A percentile compares a stretch with the other conserved stretches of the same genome.
Evolutionary conservation across 2,797 vertebrate species (phyloP).

Genomic region (Tympanoctomys barrerae): DNA sequence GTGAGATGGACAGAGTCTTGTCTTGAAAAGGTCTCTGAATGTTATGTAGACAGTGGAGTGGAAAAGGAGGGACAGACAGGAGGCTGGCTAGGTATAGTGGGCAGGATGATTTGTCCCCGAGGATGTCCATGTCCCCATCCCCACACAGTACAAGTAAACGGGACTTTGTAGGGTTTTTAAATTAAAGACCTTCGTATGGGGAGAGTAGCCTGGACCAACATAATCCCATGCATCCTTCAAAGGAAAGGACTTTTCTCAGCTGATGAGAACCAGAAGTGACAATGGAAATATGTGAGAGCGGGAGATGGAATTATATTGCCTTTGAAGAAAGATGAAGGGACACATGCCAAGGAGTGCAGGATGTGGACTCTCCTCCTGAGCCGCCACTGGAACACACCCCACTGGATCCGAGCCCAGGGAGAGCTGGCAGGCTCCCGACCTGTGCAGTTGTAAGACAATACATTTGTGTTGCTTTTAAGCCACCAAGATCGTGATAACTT

Average conservation of each 20-base stretch:
- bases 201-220: not conserved
- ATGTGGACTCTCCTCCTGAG: not conserved
- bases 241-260: not conserved
- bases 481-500: not conserved
- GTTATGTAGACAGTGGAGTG: not conserved
- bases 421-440: not conserved
- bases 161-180: not conserved
- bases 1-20: not conserved
- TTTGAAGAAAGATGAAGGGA: not conserved
- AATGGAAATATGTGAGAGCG: not conserved
- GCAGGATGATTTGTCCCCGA: not conserved
- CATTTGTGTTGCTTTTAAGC: not conserved
- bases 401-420: not conserved
- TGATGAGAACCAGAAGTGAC: not conserved
- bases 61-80: not conserved
- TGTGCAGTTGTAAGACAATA: not conserved
- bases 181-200: not conserved
- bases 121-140: no score
- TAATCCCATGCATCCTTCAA: not conserved
- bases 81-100: not conserved
- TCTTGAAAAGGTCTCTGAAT: not conserved
- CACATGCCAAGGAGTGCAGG: not conserved
- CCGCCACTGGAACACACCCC: not conserved
- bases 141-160: not conserved
- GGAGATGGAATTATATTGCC: not conserved